Conservation (phyloP, 1,140 invertebrate genomes). For the Meloidogyne chitwoodi region DNA sequence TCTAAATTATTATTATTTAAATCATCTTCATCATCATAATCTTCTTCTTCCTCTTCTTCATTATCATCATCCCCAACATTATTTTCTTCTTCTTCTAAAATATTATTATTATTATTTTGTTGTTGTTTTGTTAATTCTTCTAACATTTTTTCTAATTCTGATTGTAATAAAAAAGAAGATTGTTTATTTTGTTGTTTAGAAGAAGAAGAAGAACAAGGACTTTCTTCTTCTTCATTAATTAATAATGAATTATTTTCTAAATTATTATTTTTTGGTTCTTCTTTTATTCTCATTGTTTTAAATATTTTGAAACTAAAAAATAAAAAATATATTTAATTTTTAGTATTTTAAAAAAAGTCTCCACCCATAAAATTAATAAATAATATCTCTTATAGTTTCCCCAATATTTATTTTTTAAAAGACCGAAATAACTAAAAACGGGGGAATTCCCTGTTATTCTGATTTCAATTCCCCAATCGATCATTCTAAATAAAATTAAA, state of each 20-base stretch:
- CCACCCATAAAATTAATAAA: no score
- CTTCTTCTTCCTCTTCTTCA: slow-evolving; percentile 10
- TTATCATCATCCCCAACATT: neutral
- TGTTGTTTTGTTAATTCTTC: slow-evolving; percentile 2
- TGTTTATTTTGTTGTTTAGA: neutral
- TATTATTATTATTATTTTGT: slow-evolving; percentile 2
- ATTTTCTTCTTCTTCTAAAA: neutral
- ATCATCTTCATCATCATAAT: slow-evolving; percentile 2
- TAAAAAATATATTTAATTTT: no score
- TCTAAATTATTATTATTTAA: no score
- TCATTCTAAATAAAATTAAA: no score
- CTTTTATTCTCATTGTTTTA: slow-evolving; percentile 2
- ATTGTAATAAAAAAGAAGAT: neutral
- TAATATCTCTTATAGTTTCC: no score
- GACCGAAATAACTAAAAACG: no score
- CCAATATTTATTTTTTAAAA: no score
- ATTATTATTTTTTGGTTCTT: neutral
- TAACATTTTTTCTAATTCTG: slow-evolving; percentile 20
- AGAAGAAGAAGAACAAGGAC: neutral
- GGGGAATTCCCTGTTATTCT: no score
- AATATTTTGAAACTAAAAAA: neutral
- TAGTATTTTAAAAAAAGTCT: no score
- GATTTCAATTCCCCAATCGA: no score
- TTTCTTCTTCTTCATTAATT: neutral
- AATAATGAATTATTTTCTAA: neutral